These are phyloP conservation scores for Callocephalon fimbriatum DNA, from an alignment of 2,113 vertebrate species.

Conservation along the genomic window DNA sequence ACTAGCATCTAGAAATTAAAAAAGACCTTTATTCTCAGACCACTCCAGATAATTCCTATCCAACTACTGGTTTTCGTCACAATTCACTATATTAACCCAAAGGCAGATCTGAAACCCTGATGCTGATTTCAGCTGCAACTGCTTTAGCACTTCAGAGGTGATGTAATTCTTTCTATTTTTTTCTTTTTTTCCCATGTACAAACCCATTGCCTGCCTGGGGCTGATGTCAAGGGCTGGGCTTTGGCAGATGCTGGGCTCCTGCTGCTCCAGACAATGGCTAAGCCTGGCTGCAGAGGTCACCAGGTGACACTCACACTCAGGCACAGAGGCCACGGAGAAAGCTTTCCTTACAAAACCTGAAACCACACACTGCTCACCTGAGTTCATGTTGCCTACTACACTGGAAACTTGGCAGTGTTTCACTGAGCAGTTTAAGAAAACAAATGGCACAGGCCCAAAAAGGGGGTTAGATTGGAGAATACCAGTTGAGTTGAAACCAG, in stretches of 20 bases:
- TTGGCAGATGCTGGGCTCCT: background rate
- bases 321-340: background rate
- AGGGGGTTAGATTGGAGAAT: background rate
- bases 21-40: background rate
- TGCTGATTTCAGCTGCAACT: background rate
- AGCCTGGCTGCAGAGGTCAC: background rate
- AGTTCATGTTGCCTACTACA: background rate
- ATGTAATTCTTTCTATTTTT: rapidly evolving
- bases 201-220: background rate
- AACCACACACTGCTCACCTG: background rate
- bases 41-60: background rate
- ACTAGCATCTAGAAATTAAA: background rate
- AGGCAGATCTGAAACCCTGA: background rate
- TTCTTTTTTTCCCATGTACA: too few species aligned
- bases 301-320: constrained; percentile 1
- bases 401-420: background rate
- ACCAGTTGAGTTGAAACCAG: background rate
- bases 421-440: background rate
- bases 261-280: background rate
- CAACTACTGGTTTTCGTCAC: background rate
- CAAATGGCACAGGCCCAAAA: background rate
- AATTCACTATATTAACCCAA: background rate
- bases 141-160: background rate
- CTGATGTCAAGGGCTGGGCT: background rate
- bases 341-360: background rate